Base-by-base conservation (phyloP, 2,113 vertebrate genomes). In the Synchiropus splendidus region DNA sequence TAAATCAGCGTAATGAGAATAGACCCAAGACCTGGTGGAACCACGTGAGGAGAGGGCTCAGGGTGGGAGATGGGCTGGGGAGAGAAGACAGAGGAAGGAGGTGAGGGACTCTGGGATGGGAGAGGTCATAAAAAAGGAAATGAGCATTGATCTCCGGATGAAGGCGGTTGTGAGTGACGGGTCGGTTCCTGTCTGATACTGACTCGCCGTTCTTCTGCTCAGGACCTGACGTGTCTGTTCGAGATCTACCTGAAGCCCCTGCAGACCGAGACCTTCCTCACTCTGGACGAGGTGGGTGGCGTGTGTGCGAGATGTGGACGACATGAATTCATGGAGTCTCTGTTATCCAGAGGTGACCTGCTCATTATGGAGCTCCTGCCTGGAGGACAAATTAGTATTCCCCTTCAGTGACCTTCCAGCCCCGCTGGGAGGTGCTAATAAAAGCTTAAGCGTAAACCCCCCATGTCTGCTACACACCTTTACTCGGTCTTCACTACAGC, bases 211-310 rank as follows among this genome's bases (percentile, higher is more conserved):
- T 49, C 14, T 12, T 39, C 3, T 12, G 6, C 50, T 31, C 31
- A 98, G 95, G 95, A 98, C 58, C 78, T 98, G 71, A 87, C 82
- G 64, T 92, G 89, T 73, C 84, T 98, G 68, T 96, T 97, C 0
- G 89, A 96, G 62, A 82, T 95, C 1, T 98, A 98, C 83, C 70
- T 98, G 82, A 92, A 92, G 55, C 95, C 95, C 0, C 86, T 98
- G 70, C 93, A 98, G 42, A 91, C 78, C 17, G 92, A 98, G 82
- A 93, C 88, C 32, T 98, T 97, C 56, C 92, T 98, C 47, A 92
- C 92, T 2, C 88, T 86, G 64, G 94, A 97, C 9, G 92, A 98
- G 91, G 94, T 98, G 75, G 71, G 75, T 44, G 16, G 35, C 34
- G 40, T 32, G 30, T 14, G 21, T 18, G 36, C 49, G 1, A 1